phyloP scores from a whole-genome alignment of 2,113 vertebrate species.

The Alectura lathami region DNA sequence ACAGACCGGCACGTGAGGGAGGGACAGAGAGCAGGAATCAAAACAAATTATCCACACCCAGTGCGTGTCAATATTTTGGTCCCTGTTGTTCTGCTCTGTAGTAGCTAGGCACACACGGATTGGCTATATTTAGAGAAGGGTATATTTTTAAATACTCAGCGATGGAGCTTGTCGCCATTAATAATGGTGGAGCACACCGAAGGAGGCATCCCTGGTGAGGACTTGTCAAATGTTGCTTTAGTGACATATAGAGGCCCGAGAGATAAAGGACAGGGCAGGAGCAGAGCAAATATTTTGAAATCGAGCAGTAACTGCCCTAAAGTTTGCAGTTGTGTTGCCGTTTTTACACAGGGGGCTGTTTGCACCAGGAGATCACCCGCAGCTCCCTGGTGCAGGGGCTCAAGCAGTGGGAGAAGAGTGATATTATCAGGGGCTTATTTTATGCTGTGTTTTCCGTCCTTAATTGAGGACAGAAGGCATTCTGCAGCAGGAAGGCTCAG shows the following conservation, averaged over 20 bases:
- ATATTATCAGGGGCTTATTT: not conserved
- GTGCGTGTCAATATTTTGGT: slow-evolving; percentile 82
- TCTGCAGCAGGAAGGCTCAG: not conserved
- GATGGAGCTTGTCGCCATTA: slow-evolving; percentile 78
- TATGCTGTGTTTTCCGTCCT: not conserved
- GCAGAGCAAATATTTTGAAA: slow-evolving; percentile 75
- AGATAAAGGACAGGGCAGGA: slow-evolving; percentile 68
- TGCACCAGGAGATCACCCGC: slow-evolving; percentile 33
- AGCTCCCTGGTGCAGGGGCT: slow-evolving; percentile 26
- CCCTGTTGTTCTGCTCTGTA: slow-evolving; percentile 79
- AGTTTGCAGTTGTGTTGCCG: slow-evolving; percentile 43
- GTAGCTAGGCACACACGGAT: slow-evolving; percentile 74
- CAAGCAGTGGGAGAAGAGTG: slow-evolving; percentile 6
- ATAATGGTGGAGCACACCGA: slow-evolving; percentile 59
- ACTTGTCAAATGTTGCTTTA: slow-evolving; percentile 61
- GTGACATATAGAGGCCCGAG: slow-evolving; percentile 65
- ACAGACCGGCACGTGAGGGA: not conserved
- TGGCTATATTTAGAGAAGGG: slow-evolving; percentile 75
- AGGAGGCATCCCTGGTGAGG: slow-evolving; percentile 6
- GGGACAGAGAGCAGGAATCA: slow-evolving; percentile 41
- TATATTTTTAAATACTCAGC: slow-evolving; percentile 63
- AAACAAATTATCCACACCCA: slow-evolving; percentile 81
- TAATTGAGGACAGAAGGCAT: not conserved
- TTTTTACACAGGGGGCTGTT: slow-evolving; percentile 37
- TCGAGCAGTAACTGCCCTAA: slow-evolving; percentile 54